These are phyloP conservation scores for Contarinia nasturtii DNA, from an alignment of 1,140 invertebrate species.

Conservation along the genomic window DNA sequence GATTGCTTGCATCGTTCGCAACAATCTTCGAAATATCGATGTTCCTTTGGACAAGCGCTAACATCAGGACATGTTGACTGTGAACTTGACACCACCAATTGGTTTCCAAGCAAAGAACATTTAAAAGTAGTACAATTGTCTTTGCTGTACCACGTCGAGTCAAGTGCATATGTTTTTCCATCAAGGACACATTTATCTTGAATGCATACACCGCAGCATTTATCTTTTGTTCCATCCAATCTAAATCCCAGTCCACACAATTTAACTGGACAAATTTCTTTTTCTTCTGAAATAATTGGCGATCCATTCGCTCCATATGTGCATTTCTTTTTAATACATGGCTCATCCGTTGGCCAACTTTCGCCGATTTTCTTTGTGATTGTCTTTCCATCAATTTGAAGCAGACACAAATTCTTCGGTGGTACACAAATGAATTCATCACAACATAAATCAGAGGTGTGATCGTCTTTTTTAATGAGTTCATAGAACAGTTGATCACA, in stretches of 20 bases:
- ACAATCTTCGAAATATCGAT: slow-evolving; percentile 38
- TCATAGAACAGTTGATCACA: slow-evolving; percentile 37
- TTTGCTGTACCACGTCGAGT: slow-evolving; percentile 34
- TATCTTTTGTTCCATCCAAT: slow-evolving; percentile 24
- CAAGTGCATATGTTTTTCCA: slow-evolving; percentile 29
- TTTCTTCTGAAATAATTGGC: slow-evolving; percentile 27
- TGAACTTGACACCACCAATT: slow-evolving; percentile 31
- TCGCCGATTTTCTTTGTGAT: slow-evolving; percentile 28
- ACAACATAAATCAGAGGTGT: slow-evolving; percentile 36
- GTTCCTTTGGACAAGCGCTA: slow-evolving; percentile 30
- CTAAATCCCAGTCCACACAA: slow-evolving; percentile 35
- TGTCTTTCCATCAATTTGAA: slow-evolving; percentile 31
- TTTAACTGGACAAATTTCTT: slow-evolving; percentile 27
- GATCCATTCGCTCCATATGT: slow-evolving; percentile 25
- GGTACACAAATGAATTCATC: slow-evolving; percentile 40
- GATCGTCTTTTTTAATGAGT: slow-evolving; percentile 10
- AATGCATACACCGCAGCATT: slow-evolving; percentile 52
- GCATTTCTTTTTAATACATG: slow-evolving; percentile 40
- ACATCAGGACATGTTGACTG: slow-evolving; percentile 38
- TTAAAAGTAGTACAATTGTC: slow-evolving; percentile 46
- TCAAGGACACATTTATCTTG: slow-evolving; percentile 41
- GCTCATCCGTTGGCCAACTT: slow-evolving; percentile 26
- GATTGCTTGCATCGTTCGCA: slow-evolving; percentile 41
- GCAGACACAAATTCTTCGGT: slow-evolving; percentile 48
- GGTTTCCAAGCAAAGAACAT: slow-evolving; percentile 26